Conservation (phyloP, 2,888 invertebrate genomes). For the Drosophila emarginata region DNA sequence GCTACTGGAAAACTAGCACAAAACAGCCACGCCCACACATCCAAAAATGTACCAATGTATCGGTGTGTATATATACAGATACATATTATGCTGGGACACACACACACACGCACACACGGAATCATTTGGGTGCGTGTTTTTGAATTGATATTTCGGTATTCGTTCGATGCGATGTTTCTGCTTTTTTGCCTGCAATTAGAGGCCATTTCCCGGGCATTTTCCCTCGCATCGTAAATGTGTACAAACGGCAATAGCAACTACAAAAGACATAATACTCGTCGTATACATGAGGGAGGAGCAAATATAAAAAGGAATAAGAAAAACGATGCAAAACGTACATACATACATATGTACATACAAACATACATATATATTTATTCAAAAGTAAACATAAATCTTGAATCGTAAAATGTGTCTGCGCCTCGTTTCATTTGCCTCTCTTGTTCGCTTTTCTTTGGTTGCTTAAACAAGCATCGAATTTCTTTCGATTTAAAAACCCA, state of each 20-base stretch:
- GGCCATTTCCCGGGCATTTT: conserved; percentile 28
- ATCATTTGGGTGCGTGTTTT: conserved; percentile 59
- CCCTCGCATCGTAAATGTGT: conserved; percentile 3
- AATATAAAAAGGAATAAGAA: conserved; percentile 6
- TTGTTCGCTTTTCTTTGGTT: conserved; percentile 32
- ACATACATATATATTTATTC: conserved; percentile 16
- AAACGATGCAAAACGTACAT: too few species aligned
- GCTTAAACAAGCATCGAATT: conserved; percentile 67
- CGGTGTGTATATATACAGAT: not conserved
- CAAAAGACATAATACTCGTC: not conserved
- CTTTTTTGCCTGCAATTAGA: conserved; percentile 46
- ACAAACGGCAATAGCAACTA: conserved; percentile 3
- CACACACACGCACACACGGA: not conserved
- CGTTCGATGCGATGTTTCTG: conserved; percentile 8
- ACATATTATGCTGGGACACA: not conserved
- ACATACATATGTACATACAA: not conserved
- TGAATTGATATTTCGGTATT: conserved; percentile 57
- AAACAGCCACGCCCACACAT: conserved; percentile 51
- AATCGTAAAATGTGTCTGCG: conserved; percentile 36
- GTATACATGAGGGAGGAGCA: not conserved
- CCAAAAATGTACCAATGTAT: conserved; percentile 17
- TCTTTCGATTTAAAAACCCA: conserved; percentile 71
- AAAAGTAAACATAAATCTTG: conserved; percentile 59
- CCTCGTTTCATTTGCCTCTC: conserved; percentile 2
- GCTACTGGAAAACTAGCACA: conserved; percentile 62